Evolutionary conservation across 2,888 invertebrate genomes (phyloP).

Genomic region (Ormyrus thymus): DNA sequence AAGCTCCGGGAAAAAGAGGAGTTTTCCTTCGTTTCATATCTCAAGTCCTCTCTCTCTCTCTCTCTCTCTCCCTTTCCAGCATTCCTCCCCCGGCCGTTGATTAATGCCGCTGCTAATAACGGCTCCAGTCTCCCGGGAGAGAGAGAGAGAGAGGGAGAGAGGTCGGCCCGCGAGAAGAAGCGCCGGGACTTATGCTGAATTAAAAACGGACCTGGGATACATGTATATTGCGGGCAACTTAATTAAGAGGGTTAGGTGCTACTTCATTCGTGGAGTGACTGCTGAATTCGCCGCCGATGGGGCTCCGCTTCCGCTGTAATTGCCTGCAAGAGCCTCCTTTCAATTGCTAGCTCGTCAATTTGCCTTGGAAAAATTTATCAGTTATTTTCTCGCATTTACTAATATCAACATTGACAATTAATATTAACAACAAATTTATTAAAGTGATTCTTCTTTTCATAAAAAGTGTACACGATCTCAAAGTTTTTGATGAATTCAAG

Average conservation of each 20-base stretch:
- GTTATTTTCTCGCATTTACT: no score
- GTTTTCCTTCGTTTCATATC: conserved; percentile 65
- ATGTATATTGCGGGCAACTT: conserved; percentile 29
- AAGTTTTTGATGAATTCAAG: no score
- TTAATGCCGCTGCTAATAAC: conserved; percentile 74
- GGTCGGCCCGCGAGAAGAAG: conserved; percentile 53
- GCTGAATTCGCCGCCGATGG: no score
- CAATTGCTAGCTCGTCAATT: no score
- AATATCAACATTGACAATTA: no score
- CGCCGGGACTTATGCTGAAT: conserved; percentile 71
- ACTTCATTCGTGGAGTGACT: no score
- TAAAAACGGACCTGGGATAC: conserved; percentile 64
- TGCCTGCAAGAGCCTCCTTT: no score
- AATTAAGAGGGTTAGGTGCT: conserved; percentile 16
- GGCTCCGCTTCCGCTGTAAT: no score
- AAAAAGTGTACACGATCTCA: no score
- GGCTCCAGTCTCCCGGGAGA: conserved; percentile 67
- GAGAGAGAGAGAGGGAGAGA: conserved; percentile 60
- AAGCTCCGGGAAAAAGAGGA: conserved; percentile 51
- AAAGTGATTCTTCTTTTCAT: no score
- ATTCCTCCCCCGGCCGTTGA: conserved; percentile 55
- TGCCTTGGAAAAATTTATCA: no score
- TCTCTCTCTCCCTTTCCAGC: conserved; percentile 54
- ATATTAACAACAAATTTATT: no score
- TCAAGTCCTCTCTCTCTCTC: conserved; percentile 55